phyloP scores from a whole-genome alignment of 2,888 invertebrate genomes.

The Microdon myrmicae region DNA sequence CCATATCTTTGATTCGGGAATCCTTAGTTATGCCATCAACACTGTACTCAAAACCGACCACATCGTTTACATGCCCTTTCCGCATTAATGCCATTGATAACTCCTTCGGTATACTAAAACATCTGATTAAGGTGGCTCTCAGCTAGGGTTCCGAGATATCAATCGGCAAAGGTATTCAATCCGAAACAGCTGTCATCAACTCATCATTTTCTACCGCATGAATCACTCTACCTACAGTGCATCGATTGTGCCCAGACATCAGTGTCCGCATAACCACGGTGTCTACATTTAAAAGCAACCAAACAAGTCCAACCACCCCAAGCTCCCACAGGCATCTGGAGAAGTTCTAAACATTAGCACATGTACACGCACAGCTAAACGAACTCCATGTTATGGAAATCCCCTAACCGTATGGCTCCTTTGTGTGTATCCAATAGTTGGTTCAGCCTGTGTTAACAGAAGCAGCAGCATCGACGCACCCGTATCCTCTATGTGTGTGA shows the following conservation, averaged over 20 bases:
- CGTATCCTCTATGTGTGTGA: slow-evolving; percentile 31
- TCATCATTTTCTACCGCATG: slow-evolving; percentile 51
- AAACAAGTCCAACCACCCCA: slow-evolving; percentile 2
- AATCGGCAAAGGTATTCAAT: slow-evolving; percentile 49
- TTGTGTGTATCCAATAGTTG: slow-evolving; percentile 51
- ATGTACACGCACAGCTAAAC: slow-evolving; percentile 6
- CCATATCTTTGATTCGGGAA: too few relatives aligned
- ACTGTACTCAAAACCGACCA: too few relatives aligned
- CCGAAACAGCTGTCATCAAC: slow-evolving; percentile 52
- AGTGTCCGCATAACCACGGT: slow-evolving; percentile 13
- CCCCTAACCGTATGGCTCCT: slow-evolving; percentile 49
- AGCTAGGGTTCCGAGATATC: slow-evolving; percentile 28
- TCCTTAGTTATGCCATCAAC: too few relatives aligned
- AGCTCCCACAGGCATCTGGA: slow-evolving; percentile 10
- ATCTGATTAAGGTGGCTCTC: slow-evolving; percentile 40
- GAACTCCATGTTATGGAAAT: slow-evolving; percentile 41
- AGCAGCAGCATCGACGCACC: neutral
- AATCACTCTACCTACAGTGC: neutral
- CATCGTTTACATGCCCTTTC: too few relatives aligned
- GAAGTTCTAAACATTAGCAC: slow-evolving; percentile 17
- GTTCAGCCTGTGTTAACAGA: slow-evolving; percentile 41
- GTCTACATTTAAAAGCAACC: slow-evolving; percentile 15
- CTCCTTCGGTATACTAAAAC: too few relatives aligned
- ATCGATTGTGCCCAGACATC: slow-evolving; percentile 6
- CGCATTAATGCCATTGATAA: too few relatives aligned